Evolutionary conservation across 2,888 invertebrate genomes (phyloP).

Genomic region (Philonicus albiceps): DNA sequence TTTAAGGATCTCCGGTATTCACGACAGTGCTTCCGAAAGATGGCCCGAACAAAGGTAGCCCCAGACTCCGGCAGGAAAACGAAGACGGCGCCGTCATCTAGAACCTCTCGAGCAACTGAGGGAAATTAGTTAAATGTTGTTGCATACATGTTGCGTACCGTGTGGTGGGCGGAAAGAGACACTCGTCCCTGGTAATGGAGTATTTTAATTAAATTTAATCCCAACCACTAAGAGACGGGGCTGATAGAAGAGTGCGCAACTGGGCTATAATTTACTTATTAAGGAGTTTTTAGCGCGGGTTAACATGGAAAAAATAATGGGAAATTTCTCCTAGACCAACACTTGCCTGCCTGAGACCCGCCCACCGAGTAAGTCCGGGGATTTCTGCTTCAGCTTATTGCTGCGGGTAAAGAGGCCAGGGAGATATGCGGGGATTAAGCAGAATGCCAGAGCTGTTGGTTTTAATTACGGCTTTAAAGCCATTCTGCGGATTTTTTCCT

Average conservation of each 20-base stretch:
- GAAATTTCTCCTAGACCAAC: neutral
- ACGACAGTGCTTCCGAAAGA: neutral
- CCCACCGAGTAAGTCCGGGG: neutral
- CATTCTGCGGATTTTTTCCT: neutral
- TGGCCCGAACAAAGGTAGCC: neutral
- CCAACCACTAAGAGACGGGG: neutral
- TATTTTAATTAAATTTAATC: constrained; percentile 38
- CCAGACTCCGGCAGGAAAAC: neutral
- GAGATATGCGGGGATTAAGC: neutral
- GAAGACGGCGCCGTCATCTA: neutral
- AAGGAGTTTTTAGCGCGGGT: neutral
- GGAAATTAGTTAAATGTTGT: constrained; percentile 25
- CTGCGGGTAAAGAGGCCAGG: neutral
- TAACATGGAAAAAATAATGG: constrained; percentile 15
- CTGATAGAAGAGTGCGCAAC: neutral
- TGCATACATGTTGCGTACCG: constrained; percentile 24
- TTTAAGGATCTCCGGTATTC: neutral
- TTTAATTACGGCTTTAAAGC: neutral
- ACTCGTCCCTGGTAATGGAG: constrained; percentile 1
- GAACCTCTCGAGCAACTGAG: neutral
- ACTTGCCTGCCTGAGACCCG: neutral
- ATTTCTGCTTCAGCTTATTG: neutral
- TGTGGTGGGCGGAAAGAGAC: neutral
- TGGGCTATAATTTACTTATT: constrained; percentile 18
- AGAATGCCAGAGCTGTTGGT: neutral